Evolutionary conservation across 2,113 vertebrate genomes (phyloP), one percentile per base, ranked within the genome.

Genomic region (Podarcis muralis): DNA sequence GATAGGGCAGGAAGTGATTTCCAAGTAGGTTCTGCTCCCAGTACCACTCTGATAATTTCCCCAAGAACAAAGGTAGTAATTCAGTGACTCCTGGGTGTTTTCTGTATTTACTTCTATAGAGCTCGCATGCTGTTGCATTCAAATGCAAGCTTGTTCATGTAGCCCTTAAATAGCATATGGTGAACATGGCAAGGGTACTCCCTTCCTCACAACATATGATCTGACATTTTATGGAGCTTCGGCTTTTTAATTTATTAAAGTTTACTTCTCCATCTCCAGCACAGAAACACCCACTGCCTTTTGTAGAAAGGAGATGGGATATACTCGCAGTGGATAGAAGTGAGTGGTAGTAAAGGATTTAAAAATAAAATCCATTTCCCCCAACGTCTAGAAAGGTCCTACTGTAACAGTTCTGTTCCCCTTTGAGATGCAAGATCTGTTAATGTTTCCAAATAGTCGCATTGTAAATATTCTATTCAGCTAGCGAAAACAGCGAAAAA

Each of bases 401-500:
- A 11, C 3, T 57, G 9, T 32, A 53, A 27, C 43, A 23, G 6
- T 62, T 27, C 74, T 66, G 18, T 65, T 37, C 27, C 37, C 27
- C 48, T 79, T 65, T 77, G 25, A 43, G 35, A 5, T 77, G 30
- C 9, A 43, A 68, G 30, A 16, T 35, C 22, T 27, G 4, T 30
- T 11, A 76, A 35, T 16, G 2, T 65, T 69, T 78, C 40, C 35
- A 35, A 30, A 4, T 8, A 32, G 23, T 57, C 77, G 30, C 25
- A 59, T 8, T n/a, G 71, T 72, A 53, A 9, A 53, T 53, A 53
- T 53, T 53, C 2, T 11, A 53, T 53, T 11, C 48, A 11, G 48
- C 11, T 48, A 48, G 48, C 48, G 2, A 48, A 48, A 48, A 4
- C 0, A 2, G 3, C 1, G 0, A 0, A 0, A 62, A 62, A 3